Percentiles rank a stretch among this genome's conserved stretches.
These are phyloP conservation scores for Aeoliscus strigatus DNA, from an alignment of 2,797 vertebrate genomes.

Conservation along the genomic window DNA sequence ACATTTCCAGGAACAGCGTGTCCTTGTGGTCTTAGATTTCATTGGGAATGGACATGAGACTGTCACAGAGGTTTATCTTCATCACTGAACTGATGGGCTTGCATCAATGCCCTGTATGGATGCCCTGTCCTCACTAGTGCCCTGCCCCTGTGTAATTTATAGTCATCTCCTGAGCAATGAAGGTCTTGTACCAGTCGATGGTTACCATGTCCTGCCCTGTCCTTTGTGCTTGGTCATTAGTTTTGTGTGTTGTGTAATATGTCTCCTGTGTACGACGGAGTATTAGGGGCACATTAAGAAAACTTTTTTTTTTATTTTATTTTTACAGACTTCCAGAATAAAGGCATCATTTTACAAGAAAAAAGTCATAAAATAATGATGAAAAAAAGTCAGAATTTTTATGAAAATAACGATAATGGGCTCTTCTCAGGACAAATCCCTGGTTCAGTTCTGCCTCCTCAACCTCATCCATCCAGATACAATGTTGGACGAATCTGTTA, in stretches of 20 bases:
- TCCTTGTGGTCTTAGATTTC: conserved; percentile 62
- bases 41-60: conserved; percentile 54
- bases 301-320: too few relatives aligned
- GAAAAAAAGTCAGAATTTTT: too few relatives aligned
- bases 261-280: conserved; percentile 10
- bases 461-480: too few relatives aligned
- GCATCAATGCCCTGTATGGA: conserved; percentile 59
- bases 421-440: too few relatives aligned
- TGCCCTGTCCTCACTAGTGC: conserved; percentile 33
- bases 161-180: conserved; percentile 56
- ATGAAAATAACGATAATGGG: too few relatives aligned
- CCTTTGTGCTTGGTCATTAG: conserved; percentile 40
- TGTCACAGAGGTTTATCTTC: conserved; percentile 51
- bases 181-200: conserved; percentile 37
- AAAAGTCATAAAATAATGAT: too few relatives aligned
- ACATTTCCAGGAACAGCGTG: conserved; percentile 67
- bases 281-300: too few relatives aligned
- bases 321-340: too few relatives aligned
- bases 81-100: conserved; percentile 33
- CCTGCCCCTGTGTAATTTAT: conserved; percentile 47
- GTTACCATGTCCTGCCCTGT: conserved; percentile 28
- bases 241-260: conserved; percentile 22
- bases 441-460: too few relatives aligned
- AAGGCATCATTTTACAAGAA: too few relatives aligned
- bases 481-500: too few relatives aligned